Percentiles rank a stretch among this genome's conserved stretches.
Conservation (phyloP, 2,888 invertebrate genomes). For the Allacma fusca region DNA sequence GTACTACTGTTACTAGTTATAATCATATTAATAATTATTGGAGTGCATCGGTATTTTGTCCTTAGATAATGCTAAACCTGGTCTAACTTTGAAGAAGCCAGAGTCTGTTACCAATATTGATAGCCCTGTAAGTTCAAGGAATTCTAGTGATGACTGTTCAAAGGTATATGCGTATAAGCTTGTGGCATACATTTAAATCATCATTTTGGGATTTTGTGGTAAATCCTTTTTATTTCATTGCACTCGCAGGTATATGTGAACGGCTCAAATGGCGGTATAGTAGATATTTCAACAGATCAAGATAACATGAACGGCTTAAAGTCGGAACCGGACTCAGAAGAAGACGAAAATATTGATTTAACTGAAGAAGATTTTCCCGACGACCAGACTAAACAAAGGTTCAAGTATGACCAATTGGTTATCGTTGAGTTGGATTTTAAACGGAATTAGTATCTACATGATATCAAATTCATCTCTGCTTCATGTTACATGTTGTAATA, state of each 20-base stretch:
- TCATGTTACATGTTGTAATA: neutral
- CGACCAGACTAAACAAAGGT: conserved; percentile 13
- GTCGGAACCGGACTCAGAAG: neutral
- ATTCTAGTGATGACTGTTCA: neutral
- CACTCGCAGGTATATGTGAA: no score
- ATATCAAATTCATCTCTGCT: no score
- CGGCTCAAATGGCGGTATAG: no score
- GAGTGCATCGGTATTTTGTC: no score
- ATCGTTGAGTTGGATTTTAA: neutral
- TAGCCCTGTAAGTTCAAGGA: neutral
- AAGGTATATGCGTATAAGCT: no score
- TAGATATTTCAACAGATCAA: no score
- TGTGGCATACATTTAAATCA: no score
- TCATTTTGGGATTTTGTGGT: no score
- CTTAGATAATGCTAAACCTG: neutral
- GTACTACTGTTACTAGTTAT: no score
- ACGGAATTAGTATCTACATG: no score
- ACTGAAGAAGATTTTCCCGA: conserved; percentile 17
- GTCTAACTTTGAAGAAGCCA: neutral
- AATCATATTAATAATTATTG: no score
- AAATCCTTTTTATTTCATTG: no score
- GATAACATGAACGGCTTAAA: neutral
- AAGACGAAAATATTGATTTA: neutral
- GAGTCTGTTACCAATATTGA: neutral
- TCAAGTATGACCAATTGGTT: conserved; percentile 15